Percentiles rank a stretch among this genome's conserved stretches.
Conservation (phyloP, 2,113 vertebrate genomes). For the Xerus inauris region DNA sequence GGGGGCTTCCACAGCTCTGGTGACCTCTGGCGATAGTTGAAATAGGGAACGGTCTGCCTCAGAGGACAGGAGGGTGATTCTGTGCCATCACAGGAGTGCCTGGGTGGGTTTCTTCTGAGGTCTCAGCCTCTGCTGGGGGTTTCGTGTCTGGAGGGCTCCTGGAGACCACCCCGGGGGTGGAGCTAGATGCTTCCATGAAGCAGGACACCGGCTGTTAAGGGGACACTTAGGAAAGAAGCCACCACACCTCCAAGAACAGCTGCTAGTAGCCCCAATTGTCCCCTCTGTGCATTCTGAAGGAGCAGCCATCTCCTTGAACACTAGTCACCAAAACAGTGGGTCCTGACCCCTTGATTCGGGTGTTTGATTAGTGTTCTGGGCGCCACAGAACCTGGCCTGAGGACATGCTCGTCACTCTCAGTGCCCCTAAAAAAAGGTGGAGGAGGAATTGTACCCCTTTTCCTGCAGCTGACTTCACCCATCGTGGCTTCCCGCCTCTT, state of each 20-base stretch:
- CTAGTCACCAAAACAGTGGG: neutral
- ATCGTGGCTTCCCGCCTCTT: rapidly evolving
- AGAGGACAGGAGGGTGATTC: no score
- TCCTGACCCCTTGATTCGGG: no score
- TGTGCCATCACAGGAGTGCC: neutral
- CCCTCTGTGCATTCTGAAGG: neutral
- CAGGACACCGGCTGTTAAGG: neutral
- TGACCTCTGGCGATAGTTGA: neutral
- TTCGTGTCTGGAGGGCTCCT: neutral
- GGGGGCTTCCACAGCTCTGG: no score
- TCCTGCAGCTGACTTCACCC: neutral
- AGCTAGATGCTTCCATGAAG: neutral
- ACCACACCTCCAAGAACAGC: neutral
- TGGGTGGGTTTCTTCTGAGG: neutral
- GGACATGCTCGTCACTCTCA: neutral
- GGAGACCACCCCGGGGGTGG: neutral
- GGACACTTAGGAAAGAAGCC: neutral
- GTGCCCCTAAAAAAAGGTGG: no score
- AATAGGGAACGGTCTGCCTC: neutral
- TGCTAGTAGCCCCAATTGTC: no score
- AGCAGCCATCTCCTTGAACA: neutral
- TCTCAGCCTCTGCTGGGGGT: neutral
- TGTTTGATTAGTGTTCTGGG: no score
- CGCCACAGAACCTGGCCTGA: neutral
- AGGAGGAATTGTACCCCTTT: no score